Evolutionary conservation across 1,140 invertebrate genomes (phyloP), one percentile per base, ranked within the genome.

Genomic region (Paramacrobiotus metropolitanus): DNA sequence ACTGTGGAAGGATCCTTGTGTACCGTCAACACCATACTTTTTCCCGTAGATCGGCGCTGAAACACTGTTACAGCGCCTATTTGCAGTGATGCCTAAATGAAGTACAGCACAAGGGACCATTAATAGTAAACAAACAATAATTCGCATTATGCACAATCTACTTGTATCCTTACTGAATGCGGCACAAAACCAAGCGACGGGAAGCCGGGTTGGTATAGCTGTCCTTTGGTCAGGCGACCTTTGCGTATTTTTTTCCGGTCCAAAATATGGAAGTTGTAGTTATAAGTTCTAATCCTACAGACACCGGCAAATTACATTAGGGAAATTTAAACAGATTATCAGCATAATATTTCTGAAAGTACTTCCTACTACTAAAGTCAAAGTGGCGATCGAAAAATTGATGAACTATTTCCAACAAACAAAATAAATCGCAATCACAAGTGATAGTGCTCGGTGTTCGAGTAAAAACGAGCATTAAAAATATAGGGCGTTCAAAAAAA

Each of bases 121-220:
- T 70, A 68, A 67, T 62, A 60, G 65, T 65, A 55, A 29, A 20
- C 40, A 48, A 64, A 68, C 71, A 74, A 29, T 15, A 31, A 20
- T 48, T 9, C 21, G 40, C 34, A n/a, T n/a, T 60, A 21, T 62
- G 24, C 4, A 21, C 21, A 21, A n/a, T n/a, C n/a, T n/a, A n/a
- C n/a, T n/a, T n/a, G n/a, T n/a, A n/a, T 30, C 34, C 61, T 62
- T 63, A 34, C 61, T 61, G 34, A 18, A 31, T 21, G 60, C 21
- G 45, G 44, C 61, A 68, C 85, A n/a, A 40, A 40, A n/a, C 34
- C 34, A 83, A 67, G 72, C 79, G 86, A 88, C 0, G 91, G 90
- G 70, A 96, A 96, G 30, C 92, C 91, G 30, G 84, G 83, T 70
- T 82, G 87, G 67, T 84, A 83, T 2, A 84, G 59, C n/a, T n/a